Percentiles rank a stretch among this genome's conserved stretches.
Conservation (phyloP, 2,113 vertebrate species). For the Guaruba guarouba region DNA sequence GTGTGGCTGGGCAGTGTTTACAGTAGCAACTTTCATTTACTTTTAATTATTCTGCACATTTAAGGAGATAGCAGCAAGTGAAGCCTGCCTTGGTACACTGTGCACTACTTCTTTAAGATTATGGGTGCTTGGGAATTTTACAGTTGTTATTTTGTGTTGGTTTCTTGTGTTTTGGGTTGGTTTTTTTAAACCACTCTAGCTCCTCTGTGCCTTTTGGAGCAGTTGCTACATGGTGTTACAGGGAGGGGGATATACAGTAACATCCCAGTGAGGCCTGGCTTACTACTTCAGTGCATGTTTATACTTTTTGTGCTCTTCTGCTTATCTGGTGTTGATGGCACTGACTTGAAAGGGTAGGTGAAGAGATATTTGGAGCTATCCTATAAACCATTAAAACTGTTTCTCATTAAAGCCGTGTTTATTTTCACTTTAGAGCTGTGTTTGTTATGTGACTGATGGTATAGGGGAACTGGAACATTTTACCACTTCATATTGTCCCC, state of each 20-base stretch:
- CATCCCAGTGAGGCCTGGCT: neutral
- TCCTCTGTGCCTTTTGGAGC: constrained; percentile 50
- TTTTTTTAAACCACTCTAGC: neutral
- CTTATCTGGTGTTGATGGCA: neutral
- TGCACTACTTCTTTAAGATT: neutral
- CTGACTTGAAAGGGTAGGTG: neutral
- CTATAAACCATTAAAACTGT: neutral
- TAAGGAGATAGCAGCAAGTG: neutral
- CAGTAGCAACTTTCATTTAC: neutral
- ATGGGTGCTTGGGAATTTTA: neutral
- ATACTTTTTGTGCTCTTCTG: neutral
- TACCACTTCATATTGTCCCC: neutral
- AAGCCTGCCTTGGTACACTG: constrained; percentile 14
- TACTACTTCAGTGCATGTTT: constrained; percentile 33
- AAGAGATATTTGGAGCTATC: neutral
- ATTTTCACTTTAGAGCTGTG: constrained; percentile 20
- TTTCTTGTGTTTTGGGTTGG: neutral
- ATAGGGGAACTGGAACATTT: neutral
- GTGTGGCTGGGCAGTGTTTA: neutral
- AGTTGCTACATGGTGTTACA: neutral
- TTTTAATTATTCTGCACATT: neutral
- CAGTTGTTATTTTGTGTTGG: neutral
- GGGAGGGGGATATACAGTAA: neutral
- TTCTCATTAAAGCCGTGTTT: constrained; percentile 41
- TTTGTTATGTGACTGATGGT: neutral